Evolutionary conservation across 2,888 invertebrate species (phyloP).

Genomic region (Hyposoter dolosus): DNA sequence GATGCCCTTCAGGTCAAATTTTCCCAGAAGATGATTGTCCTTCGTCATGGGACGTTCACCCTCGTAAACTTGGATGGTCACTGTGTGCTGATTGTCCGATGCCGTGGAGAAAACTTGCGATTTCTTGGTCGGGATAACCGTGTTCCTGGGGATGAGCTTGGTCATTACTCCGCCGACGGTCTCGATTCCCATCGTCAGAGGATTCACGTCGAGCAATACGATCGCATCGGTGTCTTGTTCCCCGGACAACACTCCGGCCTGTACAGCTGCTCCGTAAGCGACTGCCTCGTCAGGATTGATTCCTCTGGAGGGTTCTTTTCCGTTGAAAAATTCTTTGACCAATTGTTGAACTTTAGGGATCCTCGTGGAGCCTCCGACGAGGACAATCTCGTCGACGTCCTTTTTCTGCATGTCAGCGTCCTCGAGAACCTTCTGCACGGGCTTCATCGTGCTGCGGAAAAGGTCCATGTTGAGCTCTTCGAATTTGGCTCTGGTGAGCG

Average conservation of each 20-base stretch:
- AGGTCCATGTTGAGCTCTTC: slow-evolving; percentile 97
- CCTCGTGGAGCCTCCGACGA: slow-evolving; percentile 99
- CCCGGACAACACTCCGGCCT: slow-evolving; percentile 98
- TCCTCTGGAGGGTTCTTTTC: slow-evolving; percentile 98
- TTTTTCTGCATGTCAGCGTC: slow-evolving; percentile 99
- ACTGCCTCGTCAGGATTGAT: slow-evolving; percentile 99
- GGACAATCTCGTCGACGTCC: slow-evolving; percentile 99
- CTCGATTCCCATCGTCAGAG: slow-evolving; percentile 99
- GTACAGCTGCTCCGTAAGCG: slow-evolving; percentile 99
- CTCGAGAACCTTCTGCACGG: slow-evolving; percentile 94
- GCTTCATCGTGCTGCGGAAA: slow-evolving; percentile 88
- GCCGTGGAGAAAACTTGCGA: slow-evolving; percentile 99
- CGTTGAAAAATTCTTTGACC: slow-evolving; percentile 97
- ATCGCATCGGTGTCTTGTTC: slow-evolving; percentile 99
- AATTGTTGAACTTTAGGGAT: slow-evolving; percentile 98
- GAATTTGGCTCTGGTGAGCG: slow-evolving; percentile 98
- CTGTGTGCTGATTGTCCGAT: slow-evolving; percentile 99
- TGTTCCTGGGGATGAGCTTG: slow-evolving; percentile 98
- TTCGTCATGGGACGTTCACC: slow-evolving; percentile 99
- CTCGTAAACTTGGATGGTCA: slow-evolving; percentile 98
- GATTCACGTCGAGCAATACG: slow-evolving; percentile 98
- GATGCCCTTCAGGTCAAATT: slow-evolving; percentile 98
- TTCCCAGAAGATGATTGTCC: slow-evolving; percentile 99
- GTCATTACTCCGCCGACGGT: slow-evolving; percentile 99
- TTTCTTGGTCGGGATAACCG: slow-evolving; percentile 99